Evolutionary conservation across 2,113 vertebrate species (phyloP).

Genomic region (Anhinga anhinga): DNA sequence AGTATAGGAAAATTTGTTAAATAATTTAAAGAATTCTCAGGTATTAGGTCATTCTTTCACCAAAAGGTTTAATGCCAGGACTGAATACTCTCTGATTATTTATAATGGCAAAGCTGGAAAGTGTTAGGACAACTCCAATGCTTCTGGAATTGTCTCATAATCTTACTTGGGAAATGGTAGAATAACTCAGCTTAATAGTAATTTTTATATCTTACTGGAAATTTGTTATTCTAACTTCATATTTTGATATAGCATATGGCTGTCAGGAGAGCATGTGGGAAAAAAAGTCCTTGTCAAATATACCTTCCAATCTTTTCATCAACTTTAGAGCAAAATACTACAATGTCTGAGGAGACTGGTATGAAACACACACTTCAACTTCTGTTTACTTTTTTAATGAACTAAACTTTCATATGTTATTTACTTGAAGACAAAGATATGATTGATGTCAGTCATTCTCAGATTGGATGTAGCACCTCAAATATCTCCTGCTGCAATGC

Average conservation of each 20-base stretch:
- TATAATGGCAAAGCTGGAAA: not conserved
- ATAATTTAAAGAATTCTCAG: not conserved
- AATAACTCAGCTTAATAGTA: not conserved
- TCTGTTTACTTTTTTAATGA: not conserved
- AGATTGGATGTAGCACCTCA: not conserved
- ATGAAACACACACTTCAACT: not conserved
- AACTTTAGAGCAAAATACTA: not conserved
- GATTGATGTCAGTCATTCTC: not conserved
- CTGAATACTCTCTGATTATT: not conserved
- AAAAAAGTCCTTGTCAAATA: not conserved
- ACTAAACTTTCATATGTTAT: not conserved
- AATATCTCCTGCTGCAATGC: not conserved
- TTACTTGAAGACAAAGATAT: not conserved
- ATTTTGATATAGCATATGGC: not conserved
- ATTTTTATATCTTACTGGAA: not conserved
- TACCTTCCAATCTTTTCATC: not conserved
- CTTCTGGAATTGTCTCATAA: not conserved
- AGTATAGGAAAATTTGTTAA: not conserved
- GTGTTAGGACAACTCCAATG: not conserved
- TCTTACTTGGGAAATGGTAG: not conserved
- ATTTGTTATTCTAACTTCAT: not conserved
- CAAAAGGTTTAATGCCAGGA: not conserved
- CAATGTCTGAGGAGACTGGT: not conserved
- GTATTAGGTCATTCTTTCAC: not conserved
- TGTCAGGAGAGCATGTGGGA: not conserved